Percentiles rank a stretch among this genome's conserved stretches.
phyloP scores from a whole-genome alignment of 2,888 invertebrate species.

The Spodoptera exigua region DNA sequence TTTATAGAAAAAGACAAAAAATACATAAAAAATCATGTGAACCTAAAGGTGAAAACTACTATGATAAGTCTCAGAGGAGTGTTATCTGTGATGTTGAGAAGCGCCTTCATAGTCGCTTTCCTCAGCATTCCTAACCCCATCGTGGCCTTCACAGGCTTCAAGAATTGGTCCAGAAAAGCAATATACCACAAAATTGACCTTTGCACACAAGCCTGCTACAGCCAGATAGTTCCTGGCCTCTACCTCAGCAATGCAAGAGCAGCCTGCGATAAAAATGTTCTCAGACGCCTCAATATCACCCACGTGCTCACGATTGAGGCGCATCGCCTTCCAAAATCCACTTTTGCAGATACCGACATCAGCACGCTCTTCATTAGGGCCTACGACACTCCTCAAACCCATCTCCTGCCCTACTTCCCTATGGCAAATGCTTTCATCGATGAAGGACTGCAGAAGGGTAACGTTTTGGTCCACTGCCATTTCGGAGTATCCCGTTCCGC shows the following conservation, averaged over 20 bases:
- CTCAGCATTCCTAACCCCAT: slow-evolving; percentile 79
- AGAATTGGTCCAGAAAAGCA: slow-evolving; percentile 78
- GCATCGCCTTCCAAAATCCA: slow-evolving; percentile 77
- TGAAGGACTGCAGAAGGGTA: slow-evolving; percentile 90
- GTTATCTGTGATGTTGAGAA: slow-evolving; percentile 78
- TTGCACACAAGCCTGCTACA: slow-evolving; percentile 82
- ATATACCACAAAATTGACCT: slow-evolving; percentile 81
- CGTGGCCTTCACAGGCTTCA: slow-evolving; percentile 74
- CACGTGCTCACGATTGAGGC: slow-evolving; percentile 86
- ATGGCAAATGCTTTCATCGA: slow-evolving; percentile 85
- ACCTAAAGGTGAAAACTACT: slow-evolving; percentile 39
- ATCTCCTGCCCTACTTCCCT: slow-evolving; percentile 85
- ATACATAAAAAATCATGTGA: slow-evolving; percentile 46
- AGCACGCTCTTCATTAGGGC: slow-evolving; percentile 85
- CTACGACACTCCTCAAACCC: slow-evolving; percentile 81
- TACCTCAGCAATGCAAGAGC: slow-evolving; percentile 85
- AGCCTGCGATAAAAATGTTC: slow-evolving; percentile 76
- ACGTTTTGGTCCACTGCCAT: slow-evolving; percentile 97
- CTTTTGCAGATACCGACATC: slow-evolving; percentile 77
- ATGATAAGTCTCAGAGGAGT: slow-evolving; percentile 72
- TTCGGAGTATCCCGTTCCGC: slow-evolving; percentile 98
- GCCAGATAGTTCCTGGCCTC: slow-evolving; percentile 79
- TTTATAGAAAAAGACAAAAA: slow-evolving; percentile 58
- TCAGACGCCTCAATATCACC: slow-evolving; percentile 80
- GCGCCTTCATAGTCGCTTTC: slow-evolving; percentile 77